Evolutionary conservation across 2,888 invertebrate species (phyloP), one percentile per base, ranked within the genome.

Genomic region (Melanchra persicariae): DNA sequence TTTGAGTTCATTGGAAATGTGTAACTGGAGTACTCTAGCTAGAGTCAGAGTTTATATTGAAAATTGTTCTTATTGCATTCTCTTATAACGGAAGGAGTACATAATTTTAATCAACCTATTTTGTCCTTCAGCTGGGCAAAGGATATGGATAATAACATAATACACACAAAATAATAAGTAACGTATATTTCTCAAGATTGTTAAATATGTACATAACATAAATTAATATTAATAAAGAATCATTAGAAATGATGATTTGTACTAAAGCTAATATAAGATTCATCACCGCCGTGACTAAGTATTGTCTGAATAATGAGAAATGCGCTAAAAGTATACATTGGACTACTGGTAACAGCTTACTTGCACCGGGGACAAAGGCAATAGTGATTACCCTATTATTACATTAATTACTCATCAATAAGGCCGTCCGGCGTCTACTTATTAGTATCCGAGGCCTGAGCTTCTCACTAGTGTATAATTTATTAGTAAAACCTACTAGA

Each of bases 231-330:
- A 93, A 88, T 87, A 88, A 87, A 91, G 87, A 79, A 85, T 84
- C 82, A 88, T 87, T 84, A 86, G 80, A 90, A 77, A 87, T 86
- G 77, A 86, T 85, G 81, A 86, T 83, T 85, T 91, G 88, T 89
- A 92, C 94, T 93, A 93, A 85, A 79, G 52, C 91, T 94, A 93
- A 73, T 86, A 70, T 85, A 90, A 94, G 93, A 94, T 94, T 93
- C 92, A 87, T 88, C 87, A 90, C 89, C 89, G 89, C 88, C 87
- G 86, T 87, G 80, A 84, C 79, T 82, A 81, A 76, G 84, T 93
- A 93, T 91, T 92, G 90, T 93, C 91, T 83, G 87, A 87, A 76
- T 70, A 74, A 88, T 87, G 85, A 88, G 87, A 87, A 88, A 90
- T 89, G 79, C 81, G 79, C 87, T 90, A 88, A 61, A 77, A 79